Conservation (phyloP, 2,888 invertebrate species). For the Dendrolimus houi region DNA sequence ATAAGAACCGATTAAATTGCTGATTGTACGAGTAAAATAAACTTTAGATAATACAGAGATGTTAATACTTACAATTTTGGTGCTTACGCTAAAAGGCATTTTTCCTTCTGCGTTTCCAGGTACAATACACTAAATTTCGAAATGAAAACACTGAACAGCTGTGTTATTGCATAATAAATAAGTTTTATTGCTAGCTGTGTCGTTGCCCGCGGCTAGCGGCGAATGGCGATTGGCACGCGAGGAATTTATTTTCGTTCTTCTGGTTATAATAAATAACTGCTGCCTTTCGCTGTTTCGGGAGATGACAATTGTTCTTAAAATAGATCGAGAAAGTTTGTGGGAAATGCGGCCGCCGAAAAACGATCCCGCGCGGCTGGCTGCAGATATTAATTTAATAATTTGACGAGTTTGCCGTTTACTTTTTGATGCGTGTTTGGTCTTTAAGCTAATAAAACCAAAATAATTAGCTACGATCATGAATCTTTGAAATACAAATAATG, state of each 20-base stretch:
- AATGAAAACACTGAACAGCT: slow-evolving; percentile 5
- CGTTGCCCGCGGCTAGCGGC: slow-evolving; percentile 10
- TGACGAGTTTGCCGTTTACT: no score
- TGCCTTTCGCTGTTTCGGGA: slow-evolving; percentile 26
- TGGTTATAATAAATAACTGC: slow-evolving; percentile 6
- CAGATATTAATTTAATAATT: no score
- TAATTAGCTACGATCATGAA: no score
- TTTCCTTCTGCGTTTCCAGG: slow-evolving; percentile 6
- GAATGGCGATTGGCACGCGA: slow-evolving; percentile 11
- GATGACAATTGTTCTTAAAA: slow-evolving; percentile 31
- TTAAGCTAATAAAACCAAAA: no score
- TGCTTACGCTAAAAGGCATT: slow-evolving; percentile 26
- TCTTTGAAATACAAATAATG: no score
- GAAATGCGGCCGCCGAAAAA: not conserved
- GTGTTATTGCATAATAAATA: slow-evolving; percentile 16
- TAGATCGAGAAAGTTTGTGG: slow-evolving; percentile 14
- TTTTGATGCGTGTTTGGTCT: no score
- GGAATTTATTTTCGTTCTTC: slow-evolving; percentile 20
- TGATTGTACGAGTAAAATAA: slow-evolving; percentile 10
- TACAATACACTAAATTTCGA: slow-evolving; percentile 5
- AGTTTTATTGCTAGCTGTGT: slow-evolving; percentile 6
- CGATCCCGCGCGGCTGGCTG: not conserved
- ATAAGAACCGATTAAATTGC: slow-evolving; percentile 13
- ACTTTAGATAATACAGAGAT: slow-evolving; percentile 9
- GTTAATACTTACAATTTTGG: slow-evolving; percentile 35